phyloP scores from a whole-genome alignment of 2,113 vertebrate species.

The Platichthys flesus region DNA sequence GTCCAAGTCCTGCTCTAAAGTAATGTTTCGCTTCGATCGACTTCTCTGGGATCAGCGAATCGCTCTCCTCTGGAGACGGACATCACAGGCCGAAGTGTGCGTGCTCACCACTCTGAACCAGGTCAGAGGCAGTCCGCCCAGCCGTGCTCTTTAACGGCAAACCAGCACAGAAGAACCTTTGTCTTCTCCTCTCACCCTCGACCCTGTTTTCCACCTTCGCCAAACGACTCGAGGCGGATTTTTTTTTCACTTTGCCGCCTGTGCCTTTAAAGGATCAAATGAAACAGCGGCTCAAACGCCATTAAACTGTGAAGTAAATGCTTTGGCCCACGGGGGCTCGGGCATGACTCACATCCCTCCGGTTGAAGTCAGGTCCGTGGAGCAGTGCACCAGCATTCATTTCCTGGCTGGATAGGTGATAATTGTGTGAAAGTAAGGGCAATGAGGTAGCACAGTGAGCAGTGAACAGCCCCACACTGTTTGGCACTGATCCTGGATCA shows the following conservation, averaged over 20 bases:
- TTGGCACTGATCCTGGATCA: background rate
- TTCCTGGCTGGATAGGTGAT: conserved; percentile 22
- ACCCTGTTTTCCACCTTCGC: conserved; percentile 52
- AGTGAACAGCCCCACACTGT: background rate
- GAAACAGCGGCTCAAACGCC: conserved; percentile 55
- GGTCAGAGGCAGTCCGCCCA: conserved; percentile 47
- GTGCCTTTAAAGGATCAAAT: conserved; percentile 43
- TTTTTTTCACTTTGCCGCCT: conserved; percentile 4
- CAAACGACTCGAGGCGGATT: conserved; percentile 33
- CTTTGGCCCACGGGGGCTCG: conserved; percentile 29
- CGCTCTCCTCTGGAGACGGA: conserved; percentile 10
- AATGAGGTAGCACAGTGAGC: background rate
- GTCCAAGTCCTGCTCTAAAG: background rate
- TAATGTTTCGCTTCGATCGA: background rate
- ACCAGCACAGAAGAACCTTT: conserved; percentile 62
- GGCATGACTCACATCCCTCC: conserved; percentile 47
- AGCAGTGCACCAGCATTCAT: conserved; percentile 17
- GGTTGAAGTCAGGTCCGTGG: conserved; percentile 27
- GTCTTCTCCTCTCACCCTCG: conserved; percentile 28
- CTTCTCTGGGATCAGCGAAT: conserved; percentile 11
- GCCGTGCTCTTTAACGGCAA: conserved; percentile 25
- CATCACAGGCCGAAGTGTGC: conserved; percentile 40
- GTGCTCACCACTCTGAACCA: conserved; percentile 41
- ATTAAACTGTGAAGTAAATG: conserved; percentile 55
- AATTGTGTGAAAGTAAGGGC: conserved; percentile 1